These are phyloP conservation scores for Xiphophorus couchianus DNA, from an alignment of 2,113 vertebrate genomes.

Conservation along the genomic window DNA sequence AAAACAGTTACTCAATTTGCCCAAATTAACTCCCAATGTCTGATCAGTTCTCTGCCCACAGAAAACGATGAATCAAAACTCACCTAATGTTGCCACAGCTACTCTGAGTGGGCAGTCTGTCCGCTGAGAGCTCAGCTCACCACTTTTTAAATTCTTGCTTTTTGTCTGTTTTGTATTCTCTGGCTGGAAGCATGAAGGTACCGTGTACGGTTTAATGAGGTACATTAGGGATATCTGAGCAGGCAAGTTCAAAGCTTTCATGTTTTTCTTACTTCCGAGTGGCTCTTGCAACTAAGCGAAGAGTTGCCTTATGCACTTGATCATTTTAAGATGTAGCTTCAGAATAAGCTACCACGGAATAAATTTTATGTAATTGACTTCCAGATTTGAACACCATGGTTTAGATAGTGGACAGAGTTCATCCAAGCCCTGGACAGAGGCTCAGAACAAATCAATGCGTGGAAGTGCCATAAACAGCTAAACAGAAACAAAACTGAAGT, in stretches of 20 bases:
- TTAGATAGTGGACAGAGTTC: background rate
- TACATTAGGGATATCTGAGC: slow-evolving; percentile 14
- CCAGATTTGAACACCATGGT: background rate
- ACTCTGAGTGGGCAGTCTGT: slow-evolving; percentile 25
- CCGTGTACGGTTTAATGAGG: slow-evolving; percentile 40
- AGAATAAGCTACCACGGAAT: background rate
- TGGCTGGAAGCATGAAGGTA: slow-evolving; percentile 7
- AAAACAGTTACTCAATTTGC: slow-evolving; percentile 12
- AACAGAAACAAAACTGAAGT: no score
- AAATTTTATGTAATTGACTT: background rate
- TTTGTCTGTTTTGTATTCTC: slow-evolving; percentile 9
- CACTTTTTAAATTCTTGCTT: background rate
- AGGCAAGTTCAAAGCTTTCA: slow-evolving; percentile 46
- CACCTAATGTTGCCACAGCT: slow-evolving; percentile 19
- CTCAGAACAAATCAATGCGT: no score
- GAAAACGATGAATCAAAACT: slow-evolving; percentile 47
- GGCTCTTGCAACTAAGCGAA: background rate
- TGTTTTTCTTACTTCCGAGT: slow-evolving; percentile 10
- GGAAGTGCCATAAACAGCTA: no score
- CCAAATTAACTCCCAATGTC: slow-evolving; percentile 31
- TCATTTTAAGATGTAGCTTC: slow-evolving; percentile 2
- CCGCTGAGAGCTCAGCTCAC: slow-evolving; percentile 24
- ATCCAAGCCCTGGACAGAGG: no score
- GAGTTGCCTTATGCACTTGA: background rate
- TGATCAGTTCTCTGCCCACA: slow-evolving; percentile 39